Conservation (phyloP, 2,888 invertebrate species). For the Petrophora chlorosata region DNA sequence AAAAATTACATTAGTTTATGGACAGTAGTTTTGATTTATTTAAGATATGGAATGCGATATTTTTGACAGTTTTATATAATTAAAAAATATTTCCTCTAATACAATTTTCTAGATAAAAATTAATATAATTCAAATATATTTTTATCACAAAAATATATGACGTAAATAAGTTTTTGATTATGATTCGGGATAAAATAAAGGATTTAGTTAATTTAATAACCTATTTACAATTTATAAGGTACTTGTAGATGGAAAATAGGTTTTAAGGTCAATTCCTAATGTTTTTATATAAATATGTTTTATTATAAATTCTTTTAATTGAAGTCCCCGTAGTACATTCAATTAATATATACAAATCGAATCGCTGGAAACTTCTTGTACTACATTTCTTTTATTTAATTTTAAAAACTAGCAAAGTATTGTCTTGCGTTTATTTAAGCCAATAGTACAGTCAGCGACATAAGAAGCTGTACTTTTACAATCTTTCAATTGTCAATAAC, state of each 20-base stretch:
- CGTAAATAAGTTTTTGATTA: slow-evolving; percentile 11
- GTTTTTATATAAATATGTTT: background rate
- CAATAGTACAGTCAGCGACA: too few species aligned
- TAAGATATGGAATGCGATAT: background rate
- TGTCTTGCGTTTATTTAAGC: too few species aligned
- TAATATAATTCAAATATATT: slow-evolving; percentile 6
- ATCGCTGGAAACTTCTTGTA: too few species aligned
- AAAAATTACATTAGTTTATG: too few species aligned
- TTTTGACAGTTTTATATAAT: background rate
- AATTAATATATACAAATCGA: too few species aligned
- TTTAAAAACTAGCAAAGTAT: too few species aligned
- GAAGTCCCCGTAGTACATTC: too few species aligned
- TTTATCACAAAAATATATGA: slow-evolving; percentile 20
- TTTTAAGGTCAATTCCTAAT: slow-evolving; percentile 11
- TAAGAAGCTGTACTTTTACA: too few species aligned
- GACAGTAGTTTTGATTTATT: background rate
- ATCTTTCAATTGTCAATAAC: too few species aligned
- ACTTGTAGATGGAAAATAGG: slow-evolving; percentile 10
- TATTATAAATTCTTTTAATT: too few species aligned
- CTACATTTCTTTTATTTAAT: too few species aligned
- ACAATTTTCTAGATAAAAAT: slow-evolving; percentile 17
- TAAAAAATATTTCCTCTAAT: slow-evolving; percentile 11
- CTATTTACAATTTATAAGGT: slow-evolving; percentile 14
- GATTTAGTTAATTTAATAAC: slow-evolving; percentile 5
- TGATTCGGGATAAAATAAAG: slow-evolving; percentile 5